Evolutionary conservation across 2,888 invertebrate species (phyloP).

Genomic region (Netelia virgata): DNA sequence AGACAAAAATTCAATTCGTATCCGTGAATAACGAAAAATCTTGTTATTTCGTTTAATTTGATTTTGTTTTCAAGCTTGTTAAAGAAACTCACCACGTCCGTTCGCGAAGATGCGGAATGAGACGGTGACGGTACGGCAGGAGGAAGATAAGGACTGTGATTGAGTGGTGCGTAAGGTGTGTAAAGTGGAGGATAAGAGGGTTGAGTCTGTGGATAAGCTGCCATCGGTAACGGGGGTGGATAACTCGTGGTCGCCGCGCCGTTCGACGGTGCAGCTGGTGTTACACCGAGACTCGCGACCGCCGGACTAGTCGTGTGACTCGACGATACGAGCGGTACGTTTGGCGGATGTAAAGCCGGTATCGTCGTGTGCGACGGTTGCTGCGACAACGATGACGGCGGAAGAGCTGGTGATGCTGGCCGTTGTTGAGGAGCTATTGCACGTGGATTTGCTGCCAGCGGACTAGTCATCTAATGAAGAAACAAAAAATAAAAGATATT

Average conservation of each 20-base stretch:
- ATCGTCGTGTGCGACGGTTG: slow-evolving; percentile 82
- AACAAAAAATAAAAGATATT: not conserved
- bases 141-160: slow-evolving; percentile 91
- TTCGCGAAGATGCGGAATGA: slow-evolving; percentile 87
- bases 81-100: slow-evolving; percentile 86
- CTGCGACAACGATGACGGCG: slow-evolving; percentile 82
- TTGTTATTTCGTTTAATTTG: not conserved
- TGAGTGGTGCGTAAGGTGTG: slow-evolving; percentile 91
- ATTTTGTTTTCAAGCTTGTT: not conserved
- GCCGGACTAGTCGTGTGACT: slow-evolving; percentile 85
- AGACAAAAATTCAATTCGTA: slow-evolving; percentile 8
- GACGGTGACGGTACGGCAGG: slow-evolving; percentile 87
- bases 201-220: slow-evolving; percentile 84
- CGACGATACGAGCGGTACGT: slow-evolving; percentile 84
- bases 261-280: slow-evolving; percentile 86
- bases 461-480: slow-evolving; percentile 83
- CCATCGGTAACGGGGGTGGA: slow-evolving; percentile 83
- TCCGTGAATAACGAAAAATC: not conserved
- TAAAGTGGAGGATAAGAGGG: slow-evolving; percentile 90
- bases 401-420: slow-evolving; percentile 86
- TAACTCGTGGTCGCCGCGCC: slow-evolving; percentile 82
- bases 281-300: slow-evolving; percentile 87
- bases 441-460: slow-evolving; percentile 84
- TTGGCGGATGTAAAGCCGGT: slow-evolving; percentile 84
- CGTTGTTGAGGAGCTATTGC: slow-evolving; percentile 87